Evolutionary conservation across 2,113 vertebrate species (phyloP).

Genomic region (Oryzias celebensis): DNA sequence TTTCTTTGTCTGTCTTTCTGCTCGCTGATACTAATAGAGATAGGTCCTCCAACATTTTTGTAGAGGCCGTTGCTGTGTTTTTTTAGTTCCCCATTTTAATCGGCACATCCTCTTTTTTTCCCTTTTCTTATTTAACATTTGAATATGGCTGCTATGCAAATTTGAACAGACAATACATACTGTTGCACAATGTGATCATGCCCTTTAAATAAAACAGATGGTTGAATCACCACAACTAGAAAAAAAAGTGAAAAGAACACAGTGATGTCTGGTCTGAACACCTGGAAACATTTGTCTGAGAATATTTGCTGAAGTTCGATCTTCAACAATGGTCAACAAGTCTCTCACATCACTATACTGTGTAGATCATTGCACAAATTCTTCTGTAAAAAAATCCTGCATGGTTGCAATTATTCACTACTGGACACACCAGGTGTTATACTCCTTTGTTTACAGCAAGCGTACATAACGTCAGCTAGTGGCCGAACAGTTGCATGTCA

Average conservation of each 20-base stretch:
- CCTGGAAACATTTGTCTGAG: not conserved
- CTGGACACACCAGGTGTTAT: not conserved
- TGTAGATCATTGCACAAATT: slow-evolving; percentile 25
- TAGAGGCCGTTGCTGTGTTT: slow-evolving; percentile 32
- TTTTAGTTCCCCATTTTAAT: slow-evolving; percentile 40
- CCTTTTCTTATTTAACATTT: slow-evolving; percentile 17
- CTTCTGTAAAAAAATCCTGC: slow-evolving; percentile 35
- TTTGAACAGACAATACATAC: slow-evolving; percentile 19
- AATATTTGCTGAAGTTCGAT: slow-evolving; percentile 8
- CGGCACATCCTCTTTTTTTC: slow-evolving; percentile 16
- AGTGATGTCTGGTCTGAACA: not conserved
- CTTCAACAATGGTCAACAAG: slow-evolving; percentile 46
- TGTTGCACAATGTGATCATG: not conserved
- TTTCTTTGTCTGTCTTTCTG: no score
- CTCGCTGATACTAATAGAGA: not conserved
- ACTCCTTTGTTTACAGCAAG: not conserved
- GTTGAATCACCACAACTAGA: slow-evolving; percentile 1
- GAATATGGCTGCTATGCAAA: slow-evolving; percentile 10
- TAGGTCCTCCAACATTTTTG: slow-evolving; percentile 13
- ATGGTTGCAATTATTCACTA: slow-evolving; percentile 6
- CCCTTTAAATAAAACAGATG: not conserved
- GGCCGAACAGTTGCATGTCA: slow-evolving; percentile 32
- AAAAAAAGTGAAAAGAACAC: not conserved
- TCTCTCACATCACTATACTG: slow-evolving; percentile 21
- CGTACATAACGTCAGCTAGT: not conserved